Base-by-base conservation (phyloP, 2,888 invertebrate genomes). In the Lasioglossum leucozonium region DNA sequence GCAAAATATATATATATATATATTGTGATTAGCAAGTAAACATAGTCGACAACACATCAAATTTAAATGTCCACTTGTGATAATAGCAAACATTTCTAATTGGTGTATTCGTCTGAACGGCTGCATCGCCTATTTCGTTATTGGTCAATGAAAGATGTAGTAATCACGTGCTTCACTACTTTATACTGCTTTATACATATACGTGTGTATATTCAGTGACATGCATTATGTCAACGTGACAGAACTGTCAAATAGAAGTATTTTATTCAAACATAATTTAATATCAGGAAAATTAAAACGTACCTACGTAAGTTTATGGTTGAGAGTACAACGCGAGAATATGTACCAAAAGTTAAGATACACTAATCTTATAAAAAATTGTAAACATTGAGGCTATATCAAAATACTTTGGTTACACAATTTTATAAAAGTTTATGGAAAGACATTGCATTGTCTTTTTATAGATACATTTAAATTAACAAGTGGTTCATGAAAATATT, bases 331-430 rank as follows among this genome's bases (percentile, higher is more conserved):
- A 71, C n/a, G 4, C 44, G 22, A 16, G 42, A 26, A 77, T 16
- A 73, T 82, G 44, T 34, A 11, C 55, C 22, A 40, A 22, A 69
- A 73, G 44, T 69, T 82, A 34, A 37, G 34, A 4, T 73, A 55
- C 2, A 44, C 13, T 65, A 81, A 72, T 65, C 55, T 75, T 16
- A 16, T 18, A 42, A 67, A n/a, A 6, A 58, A 77, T 34, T 26
- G 16, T 73, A 51, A 72, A 77, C 65, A 26, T 37, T 11, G 22
- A 44, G 13, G 26, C 55, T 18, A 30, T 40, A 72, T 71, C 37
- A 42, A 51, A 26, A 40, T 75, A 58, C 11, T 40, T 37, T 67
- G 40, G n/a, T 77, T 82, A 73, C 76, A 67, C 58, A 77, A 77
- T 73, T 67, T 30, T 72, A n/a, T 40, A 34, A 72, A 40, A 65